Conservation (phyloP, 2,113 vertebrate species). For the Petrocephalus microphthalmus region DNA sequence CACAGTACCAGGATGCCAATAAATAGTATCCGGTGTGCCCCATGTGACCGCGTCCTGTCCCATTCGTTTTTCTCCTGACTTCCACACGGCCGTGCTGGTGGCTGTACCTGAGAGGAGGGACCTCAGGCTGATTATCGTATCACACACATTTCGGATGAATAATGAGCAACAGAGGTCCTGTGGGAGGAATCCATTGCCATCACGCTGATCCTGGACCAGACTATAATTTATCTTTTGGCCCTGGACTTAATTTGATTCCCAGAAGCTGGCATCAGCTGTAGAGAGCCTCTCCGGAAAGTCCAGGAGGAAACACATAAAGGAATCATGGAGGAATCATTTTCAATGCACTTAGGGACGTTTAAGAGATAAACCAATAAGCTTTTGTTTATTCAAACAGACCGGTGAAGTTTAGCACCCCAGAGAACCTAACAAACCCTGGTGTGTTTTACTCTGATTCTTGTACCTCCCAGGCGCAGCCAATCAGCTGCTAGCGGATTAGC, state of each 20-base stretch:
- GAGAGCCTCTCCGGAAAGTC: background rate
- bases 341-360: background rate
- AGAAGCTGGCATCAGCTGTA: constrained; percentile 3
- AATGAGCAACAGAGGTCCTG: background rate
- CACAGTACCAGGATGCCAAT: background rate
- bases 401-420: background rate
- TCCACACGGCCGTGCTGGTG: background rate
- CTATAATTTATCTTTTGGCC: constrained; percentile 7
- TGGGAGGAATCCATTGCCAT: background rate
- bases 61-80: background rate
- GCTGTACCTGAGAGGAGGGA: background rate
- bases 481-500: no score
- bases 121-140: background rate
- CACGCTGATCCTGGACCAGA: background rate
- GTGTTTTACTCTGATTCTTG: background rate
- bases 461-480: background rate
- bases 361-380: background rate
- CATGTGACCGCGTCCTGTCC: background rate
- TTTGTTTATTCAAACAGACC: constrained; percentile 1
- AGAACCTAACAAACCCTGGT: background rate
- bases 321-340: background rate
- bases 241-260: background rate
- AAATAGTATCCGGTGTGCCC: background rate
- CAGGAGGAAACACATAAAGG: background rate
- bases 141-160: background rate